Base-by-base conservation (phyloP, 2,797 vertebrate species). In the Sternarchorhynchus goeldii region DNA sequence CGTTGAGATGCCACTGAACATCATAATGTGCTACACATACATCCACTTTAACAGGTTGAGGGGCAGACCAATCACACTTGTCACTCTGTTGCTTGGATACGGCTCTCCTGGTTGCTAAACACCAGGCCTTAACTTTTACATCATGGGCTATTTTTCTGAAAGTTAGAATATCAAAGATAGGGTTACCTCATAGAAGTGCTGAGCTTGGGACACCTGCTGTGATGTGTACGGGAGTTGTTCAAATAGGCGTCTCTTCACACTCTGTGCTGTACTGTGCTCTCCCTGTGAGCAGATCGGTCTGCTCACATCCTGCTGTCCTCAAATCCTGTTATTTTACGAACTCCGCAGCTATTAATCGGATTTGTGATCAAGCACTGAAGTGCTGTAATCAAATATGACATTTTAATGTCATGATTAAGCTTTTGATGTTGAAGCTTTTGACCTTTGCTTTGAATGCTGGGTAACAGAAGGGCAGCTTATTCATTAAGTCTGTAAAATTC, bases 131-230 rank as follows among this genome's bases (percentile, higher is more conserved):
- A 91, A 90, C 94, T 96, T 97, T 90, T 97, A 97, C 95, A 95
- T 97, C 96, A 98, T 97, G 90, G 89, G 91, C 94, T 95, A 95
- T 96, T 96, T 98, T 96, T 97, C 94, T 95, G 91, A 95, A 91
- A 94, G 93, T 95, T 95, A 91, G 93, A 94, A 95, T 90, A 91
- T 89, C 92, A 92, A 92, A 93, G 95, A 94, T 95, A 94, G 90
- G 90, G 88, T 97, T 96, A 96, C 96, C 93, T 89, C 89, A 90
- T 87, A 90, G 93, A 90, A 93, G 87, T 94, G 93, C 93, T 92
- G 93, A 96, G 94, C 93, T 89, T 90, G 93, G 86, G 88, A 91
- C 95, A 96, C 92, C 95, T 96, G 95, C 94, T 95, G 81, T 64
- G 89, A 90, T 91, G 89, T 82, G 83, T 84, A 82, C n/a, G 41